phyloP scores from a whole-genome alignment of 2,113 vertebrate species.

The Equus przewalskii region DNA sequence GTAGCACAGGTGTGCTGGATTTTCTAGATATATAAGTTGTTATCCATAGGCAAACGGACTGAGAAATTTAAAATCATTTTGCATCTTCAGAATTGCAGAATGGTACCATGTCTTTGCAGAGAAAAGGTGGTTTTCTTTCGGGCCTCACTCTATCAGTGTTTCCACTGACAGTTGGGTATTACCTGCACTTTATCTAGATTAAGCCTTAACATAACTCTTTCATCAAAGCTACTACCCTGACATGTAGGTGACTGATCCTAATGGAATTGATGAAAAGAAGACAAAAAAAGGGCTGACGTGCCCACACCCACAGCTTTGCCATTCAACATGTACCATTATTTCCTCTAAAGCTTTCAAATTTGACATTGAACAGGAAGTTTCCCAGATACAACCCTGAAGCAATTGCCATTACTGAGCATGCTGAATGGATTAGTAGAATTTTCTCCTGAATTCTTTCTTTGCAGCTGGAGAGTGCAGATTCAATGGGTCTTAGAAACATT shows the following conservation, averaged over 20 bases:
- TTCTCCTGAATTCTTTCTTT: background rate
- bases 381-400: conserved; percentile 35
- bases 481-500: background rate
- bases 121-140: conserved; percentile 27
- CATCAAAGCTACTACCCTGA: conserved; percentile 55
- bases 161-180: conserved; percentile 37
- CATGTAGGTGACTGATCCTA: conserved; percentile 49
- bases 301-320: background rate
- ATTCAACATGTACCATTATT: background rate
- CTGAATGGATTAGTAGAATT: conserved; percentile 2
- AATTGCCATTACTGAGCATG: background rate
- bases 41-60: background rate
- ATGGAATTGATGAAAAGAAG: conserved; percentile 51
- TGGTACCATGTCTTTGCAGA: background rate
- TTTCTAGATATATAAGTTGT: background rate
- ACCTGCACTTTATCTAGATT: conserved; percentile 69
- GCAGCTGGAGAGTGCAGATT: background rate
- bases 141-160: conserved; percentile 9
- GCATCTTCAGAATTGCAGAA: background rate
- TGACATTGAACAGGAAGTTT: conserved; percentile 47
- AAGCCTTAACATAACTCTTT: conserved; percentile 74
- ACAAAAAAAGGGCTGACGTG: background rate
- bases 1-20: rapidly evolving
- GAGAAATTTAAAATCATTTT: conserved; percentile 7
- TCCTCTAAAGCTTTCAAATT: conserved; percentile 54